These are phyloP conservation scores for Urosaurus nigricauda DNA, from an alignment of 2,797 vertebrate genomes.

Conservation along the genomic window DNA sequence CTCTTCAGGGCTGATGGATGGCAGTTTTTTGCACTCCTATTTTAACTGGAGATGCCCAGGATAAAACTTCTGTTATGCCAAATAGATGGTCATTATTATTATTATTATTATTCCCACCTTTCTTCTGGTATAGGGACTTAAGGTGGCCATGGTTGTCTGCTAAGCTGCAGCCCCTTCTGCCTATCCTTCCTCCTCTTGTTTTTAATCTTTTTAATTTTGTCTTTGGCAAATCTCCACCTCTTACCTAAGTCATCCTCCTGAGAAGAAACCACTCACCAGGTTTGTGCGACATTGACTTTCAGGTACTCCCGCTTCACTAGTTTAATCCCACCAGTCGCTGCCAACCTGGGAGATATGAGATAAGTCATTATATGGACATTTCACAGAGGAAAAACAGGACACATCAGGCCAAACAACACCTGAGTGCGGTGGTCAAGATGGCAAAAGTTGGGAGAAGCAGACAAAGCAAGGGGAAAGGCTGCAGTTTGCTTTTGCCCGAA, in stretches of 20 bases:
- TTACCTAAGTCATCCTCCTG: background rate
- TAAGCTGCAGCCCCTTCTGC: background rate
- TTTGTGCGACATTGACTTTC: constrained; percentile 83
- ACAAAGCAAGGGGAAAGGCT: too few relatives aligned
- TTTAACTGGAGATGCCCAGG: background rate
- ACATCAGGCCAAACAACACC: too few relatives aligned
- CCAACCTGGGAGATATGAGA: constrained; percentile 78
- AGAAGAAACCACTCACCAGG: constrained; percentile 78
- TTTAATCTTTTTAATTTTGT: too few relatives aligned
- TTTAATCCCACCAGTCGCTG: constrained; percentile 83
- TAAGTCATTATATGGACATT: background rate
- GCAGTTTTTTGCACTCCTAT: too few relatives aligned
- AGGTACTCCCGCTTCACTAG: constrained; percentile 85
- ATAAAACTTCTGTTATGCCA: background rate
- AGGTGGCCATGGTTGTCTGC: background rate
- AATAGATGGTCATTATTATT: background rate
- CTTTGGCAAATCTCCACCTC: background rate
- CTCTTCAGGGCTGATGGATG: too few relatives aligned
- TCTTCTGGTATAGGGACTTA: too few relatives aligned
- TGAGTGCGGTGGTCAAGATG: too few relatives aligned
- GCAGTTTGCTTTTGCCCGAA: too few relatives aligned
- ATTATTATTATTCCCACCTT: too few relatives aligned
- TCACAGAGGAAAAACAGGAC: too few relatives aligned
- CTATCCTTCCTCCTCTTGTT: background rate
- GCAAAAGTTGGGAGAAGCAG: too few relatives aligned